Evolutionary conservation across 2,888 invertebrate species (phyloP).

Genomic region (Drosophila ochracea): DNA sequence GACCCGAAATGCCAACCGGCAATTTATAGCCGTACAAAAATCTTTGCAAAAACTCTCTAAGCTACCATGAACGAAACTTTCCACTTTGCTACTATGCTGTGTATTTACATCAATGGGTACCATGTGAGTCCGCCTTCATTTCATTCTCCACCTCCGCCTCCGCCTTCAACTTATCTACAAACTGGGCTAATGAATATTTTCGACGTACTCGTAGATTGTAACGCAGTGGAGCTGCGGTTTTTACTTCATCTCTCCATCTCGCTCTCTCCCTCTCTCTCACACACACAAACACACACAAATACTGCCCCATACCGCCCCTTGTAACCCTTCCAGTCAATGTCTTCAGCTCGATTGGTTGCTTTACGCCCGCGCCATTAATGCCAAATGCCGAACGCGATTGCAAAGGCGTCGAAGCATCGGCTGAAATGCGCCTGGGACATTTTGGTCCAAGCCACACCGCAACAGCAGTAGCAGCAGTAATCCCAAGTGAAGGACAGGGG

Average conservation of each 20-base stretch:
- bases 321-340: not conserved
- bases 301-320: not conserved
- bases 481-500: not conserved
- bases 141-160: not conserved
- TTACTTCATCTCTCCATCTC: constrained; percentile 38
- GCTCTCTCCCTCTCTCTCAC: constrained; percentile 23
- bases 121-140: constrained; percentile 34
- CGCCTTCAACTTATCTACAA: constrained; percentile 32
- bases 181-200: constrained; percentile 74
- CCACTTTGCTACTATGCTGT: constrained; percentile 5
- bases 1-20: constrained; percentile 57
- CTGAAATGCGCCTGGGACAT: constrained; percentile 70
- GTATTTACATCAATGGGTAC: constrained; percentile 36
- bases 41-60: constrained; percentile 70
- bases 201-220: constrained; percentile 42
- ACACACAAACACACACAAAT: not conserved
- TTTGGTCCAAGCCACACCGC: constrained; percentile 46
- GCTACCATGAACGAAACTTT: constrained; percentile 67
- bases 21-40: constrained; percentile 71
- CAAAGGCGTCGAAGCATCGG: constrained; percentile 77
- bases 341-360: constrained; percentile 44
- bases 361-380: constrained; percentile 66
- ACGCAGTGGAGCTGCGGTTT: constrained; percentile 64
- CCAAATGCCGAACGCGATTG: constrained; percentile 74
- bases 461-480: constrained; percentile 19